phyloP scores from a whole-genome alignment of 2,113 vertebrate species.

The Gadus macrocephalus region DNA sequence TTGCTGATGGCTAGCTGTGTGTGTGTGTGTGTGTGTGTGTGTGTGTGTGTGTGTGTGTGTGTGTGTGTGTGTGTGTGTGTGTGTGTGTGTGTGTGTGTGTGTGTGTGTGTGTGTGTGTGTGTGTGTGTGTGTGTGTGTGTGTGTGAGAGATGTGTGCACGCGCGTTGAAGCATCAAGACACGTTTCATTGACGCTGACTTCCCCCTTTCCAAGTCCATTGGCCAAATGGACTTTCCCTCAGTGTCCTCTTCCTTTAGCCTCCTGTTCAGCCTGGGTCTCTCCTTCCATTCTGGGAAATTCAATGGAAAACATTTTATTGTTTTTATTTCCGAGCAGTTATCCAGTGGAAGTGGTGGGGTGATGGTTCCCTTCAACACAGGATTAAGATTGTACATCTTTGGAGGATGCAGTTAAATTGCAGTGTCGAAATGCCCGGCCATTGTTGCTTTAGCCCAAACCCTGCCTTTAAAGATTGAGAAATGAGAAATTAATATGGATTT shows the following conservation, averaged over 20 bases:
- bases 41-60: background rate
- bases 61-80: slow-evolving; percentile 11
- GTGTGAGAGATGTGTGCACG: background rate
- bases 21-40: background rate
- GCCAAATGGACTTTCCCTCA: slow-evolving; percentile 33
- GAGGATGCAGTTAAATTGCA: too few relatives aligned
- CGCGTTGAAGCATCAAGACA: slow-evolving; percentile 20
- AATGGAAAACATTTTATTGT: too few relatives aligned
- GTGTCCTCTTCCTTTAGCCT: background rate
- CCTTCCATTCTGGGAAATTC: too few relatives aligned
- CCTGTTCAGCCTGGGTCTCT: background rate
- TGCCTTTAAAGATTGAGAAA: too few relatives aligned
- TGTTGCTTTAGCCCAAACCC: too few relatives aligned
- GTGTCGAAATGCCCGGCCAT: too few relatives aligned
- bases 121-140: slow-evolving; percentile 1
- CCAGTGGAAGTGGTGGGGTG: too few relatives aligned
- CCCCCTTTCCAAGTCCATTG: slow-evolving; percentile 17
- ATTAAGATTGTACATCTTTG: too few relatives aligned
- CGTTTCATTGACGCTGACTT: slow-evolving; percentile 36
- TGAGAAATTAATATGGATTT: too few relatives aligned
- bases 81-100: slow-evolving; percentile 7
- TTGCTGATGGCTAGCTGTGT: slow-evolving; percentile 30
- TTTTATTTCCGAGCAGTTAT: too few relatives aligned
- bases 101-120: background rate
- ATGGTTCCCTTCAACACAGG: too few relatives aligned